These are phyloP conservation scores for Macrotrachela quadricornifera DNA, from an alignment of 1,140 invertebrate species.

Conservation along the genomic window DNA sequence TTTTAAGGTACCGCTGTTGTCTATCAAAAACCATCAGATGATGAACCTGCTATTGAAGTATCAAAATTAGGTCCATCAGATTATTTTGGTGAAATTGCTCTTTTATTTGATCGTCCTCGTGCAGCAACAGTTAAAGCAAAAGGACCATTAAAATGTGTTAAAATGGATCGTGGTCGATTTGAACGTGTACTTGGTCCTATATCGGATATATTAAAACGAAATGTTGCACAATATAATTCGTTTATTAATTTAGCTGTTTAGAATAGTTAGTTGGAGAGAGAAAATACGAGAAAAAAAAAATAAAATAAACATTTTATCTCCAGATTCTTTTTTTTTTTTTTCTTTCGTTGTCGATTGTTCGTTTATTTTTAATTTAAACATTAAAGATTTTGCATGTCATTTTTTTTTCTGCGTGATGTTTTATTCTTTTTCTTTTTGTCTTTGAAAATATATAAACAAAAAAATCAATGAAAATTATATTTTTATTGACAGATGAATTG, in stretches of 20 bases:
- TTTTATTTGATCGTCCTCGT: slow-evolving; percentile 78
- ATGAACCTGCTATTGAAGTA: slow-evolving; percentile 66
- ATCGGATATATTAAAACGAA: slow-evolving; percentile 90
- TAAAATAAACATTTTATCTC: too few species aligned
- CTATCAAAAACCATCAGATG: slow-evolving; percentile 63
- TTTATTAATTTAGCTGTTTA: slow-evolving; percentile 90
- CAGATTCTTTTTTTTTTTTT: too few species aligned
- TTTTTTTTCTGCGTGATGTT: too few species aligned
- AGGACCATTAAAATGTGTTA: slow-evolving; percentile 88
- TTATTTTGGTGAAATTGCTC: slow-evolving; percentile 96
- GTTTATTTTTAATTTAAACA: too few species aligned
- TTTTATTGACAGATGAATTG: too few species aligned
- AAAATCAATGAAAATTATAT: too few species aligned
- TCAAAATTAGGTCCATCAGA: slow-evolving; percentile 81
- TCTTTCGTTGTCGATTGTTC: too few species aligned
- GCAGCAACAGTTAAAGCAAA: slow-evolving; percentile 84
- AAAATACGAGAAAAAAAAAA: too few species aligned
- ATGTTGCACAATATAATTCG: slow-evolving; percentile 97
- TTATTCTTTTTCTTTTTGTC: too few species aligned
- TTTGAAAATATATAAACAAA: too few species aligned
- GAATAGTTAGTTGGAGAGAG: too few species aligned
- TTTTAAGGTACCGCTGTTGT: slow-evolving; percentile 61
- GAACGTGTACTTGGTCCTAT: slow-evolving; percentile 88
- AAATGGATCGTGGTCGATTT: slow-evolving; percentile 73
- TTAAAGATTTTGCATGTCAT: too few species aligned